Conservation (phyloP, 2,888 invertebrate species). For the Muschampia plurimacula region DNA sequence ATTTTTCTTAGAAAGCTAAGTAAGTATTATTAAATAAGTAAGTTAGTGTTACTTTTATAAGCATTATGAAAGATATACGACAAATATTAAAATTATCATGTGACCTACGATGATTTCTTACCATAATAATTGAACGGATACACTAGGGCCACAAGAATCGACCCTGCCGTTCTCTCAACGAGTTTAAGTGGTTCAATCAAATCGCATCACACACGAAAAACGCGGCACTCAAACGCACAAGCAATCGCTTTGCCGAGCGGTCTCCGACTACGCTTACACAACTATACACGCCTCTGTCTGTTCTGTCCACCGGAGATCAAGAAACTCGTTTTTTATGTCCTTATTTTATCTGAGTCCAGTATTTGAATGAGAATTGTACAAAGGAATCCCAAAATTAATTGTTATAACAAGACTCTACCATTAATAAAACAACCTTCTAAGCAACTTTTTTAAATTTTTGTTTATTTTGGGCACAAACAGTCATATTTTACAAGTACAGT, state of each 20-base stretch:
- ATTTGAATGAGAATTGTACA: neutral
- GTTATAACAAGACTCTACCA: neutral
- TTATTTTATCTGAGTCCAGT: slow-evolving; percentile 12
- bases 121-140: slow-evolving; percentile 61
- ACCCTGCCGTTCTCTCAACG: slow-evolving; percentile 56
- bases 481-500: too few species aligned
- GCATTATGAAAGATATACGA: neutral
- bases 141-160: slow-evolving; percentile 57
- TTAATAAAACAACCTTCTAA: too few species aligned
- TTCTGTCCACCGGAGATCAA: slow-evolving; percentile 21
- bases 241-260: slow-evolving; percentile 58
- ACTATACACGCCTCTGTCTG: neutral
- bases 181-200: slow-evolving; percentile 74
- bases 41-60: neutral
- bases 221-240: slow-evolving; percentile 56
- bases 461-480: too few species aligned
- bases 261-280: slow-evolving; percentile 60
- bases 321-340: slow-evolving; percentile 24
- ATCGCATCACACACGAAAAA: slow-evolving; percentile 59
- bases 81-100: neutral
- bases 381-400: neutral
- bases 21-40: neutral
- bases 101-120: slow-evolving; percentile 50
- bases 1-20: too few species aligned
- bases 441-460: too few species aligned